These are phyloP conservation scores for Apodemia mormo DNA, from an alignment of 2,888 invertebrate species.

Conservation along the genomic window DNA sequence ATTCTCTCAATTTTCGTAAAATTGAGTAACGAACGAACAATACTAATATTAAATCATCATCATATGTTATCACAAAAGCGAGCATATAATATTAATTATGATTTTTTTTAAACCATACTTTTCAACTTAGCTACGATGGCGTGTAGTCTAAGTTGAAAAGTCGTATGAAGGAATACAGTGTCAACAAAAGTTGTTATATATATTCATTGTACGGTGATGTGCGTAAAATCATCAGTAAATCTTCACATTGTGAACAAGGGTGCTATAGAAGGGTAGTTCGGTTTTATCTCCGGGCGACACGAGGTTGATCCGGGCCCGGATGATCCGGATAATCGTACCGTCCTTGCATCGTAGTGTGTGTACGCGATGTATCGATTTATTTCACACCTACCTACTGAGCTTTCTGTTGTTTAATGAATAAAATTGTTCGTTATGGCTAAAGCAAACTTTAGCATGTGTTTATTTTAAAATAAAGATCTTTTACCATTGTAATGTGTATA, in stretches of 20 bases:
- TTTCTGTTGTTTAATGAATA: conserved; percentile 3
- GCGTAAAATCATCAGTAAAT: conserved; percentile 11
- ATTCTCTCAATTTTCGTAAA: too few species aligned
- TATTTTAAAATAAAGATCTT: too few species aligned
- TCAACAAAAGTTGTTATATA: not conserved
- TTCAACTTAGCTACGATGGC: too few species aligned
- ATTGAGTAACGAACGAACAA: too few species aligned
- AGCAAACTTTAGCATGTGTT: too few species aligned
- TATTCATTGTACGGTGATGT: not conserved
- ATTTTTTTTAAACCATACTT: too few species aligned
- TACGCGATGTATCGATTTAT: conserved; percentile 53
- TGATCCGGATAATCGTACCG: conserved; percentile 74
- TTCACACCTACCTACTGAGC: conserved; percentile 34
- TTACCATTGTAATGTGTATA: too few species aligned
- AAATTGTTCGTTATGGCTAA: conserved; percentile 7
- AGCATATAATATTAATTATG: too few species aligned
- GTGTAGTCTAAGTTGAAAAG: too few species aligned
- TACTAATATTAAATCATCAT: too few species aligned
- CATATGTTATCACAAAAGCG: too few species aligned
- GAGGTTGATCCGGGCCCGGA: conserved; percentile 69
- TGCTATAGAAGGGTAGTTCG: conserved; percentile 45
- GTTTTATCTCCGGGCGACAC: conserved; percentile 77
- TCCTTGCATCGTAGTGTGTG: conserved; percentile 48
- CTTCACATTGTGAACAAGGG: conserved; percentile 22
- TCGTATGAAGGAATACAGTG: too few species aligned